Conservation (phyloP, 2,113 vertebrate genomes). For the Calidris pygmaea region DNA sequence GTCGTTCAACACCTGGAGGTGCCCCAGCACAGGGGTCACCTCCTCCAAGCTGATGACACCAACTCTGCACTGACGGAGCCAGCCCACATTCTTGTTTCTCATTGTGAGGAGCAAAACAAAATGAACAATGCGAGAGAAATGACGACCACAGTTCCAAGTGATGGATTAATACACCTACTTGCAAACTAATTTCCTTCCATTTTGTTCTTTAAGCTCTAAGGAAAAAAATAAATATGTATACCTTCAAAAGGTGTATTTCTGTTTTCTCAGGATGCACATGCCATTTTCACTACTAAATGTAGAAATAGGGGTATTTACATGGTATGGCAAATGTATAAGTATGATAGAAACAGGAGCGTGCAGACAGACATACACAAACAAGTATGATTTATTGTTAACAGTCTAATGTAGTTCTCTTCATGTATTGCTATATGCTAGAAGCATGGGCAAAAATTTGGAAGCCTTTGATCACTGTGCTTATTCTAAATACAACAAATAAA, state of each 20-base stretch:
- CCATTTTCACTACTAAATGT: not conserved
- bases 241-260: not conserved
- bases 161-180: not conserved
- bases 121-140: not conserved
- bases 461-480: not conserved
- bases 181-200: not conserved
- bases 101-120: not conserved
- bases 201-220: not conserved
- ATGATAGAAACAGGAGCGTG: fast-evolving
- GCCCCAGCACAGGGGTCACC: not conserved
- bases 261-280: not conserved
- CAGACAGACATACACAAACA: not conserved
- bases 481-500: not conserved
- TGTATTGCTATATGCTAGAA: not conserved
- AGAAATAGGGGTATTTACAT: not conserved
- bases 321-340: not conserved
- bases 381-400: not conserved
- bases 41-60: not conserved
- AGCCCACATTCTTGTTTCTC: not conserved
- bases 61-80: not conserved
- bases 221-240: not conserved
- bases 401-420: not conserved
- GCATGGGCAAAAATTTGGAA: not conserved
- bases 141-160: not conserved
- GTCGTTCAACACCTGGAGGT: not conserved